Conservation (phyloP, 2,113 vertebrate species). For the Phylloscopus trochilus region DNA sequence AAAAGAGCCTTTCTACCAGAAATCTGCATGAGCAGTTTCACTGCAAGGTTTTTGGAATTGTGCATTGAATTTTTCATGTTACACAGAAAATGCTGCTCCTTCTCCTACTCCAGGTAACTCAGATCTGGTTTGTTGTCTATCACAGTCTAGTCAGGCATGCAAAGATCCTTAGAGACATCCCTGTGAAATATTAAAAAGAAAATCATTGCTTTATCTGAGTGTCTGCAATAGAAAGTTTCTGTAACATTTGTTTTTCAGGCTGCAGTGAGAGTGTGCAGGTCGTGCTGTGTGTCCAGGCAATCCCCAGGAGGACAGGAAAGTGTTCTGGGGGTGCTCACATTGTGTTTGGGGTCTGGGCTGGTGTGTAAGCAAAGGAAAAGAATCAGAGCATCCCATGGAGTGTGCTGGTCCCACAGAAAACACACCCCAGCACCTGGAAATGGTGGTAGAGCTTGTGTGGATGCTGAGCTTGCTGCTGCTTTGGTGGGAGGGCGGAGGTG, state of each 20-base stretch:
- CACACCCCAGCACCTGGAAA: accelerated
- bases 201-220: neutral
- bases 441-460: accelerated
- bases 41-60: neutral
- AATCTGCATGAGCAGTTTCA: neutral
- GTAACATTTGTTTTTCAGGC: neutral
- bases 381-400: neutral
- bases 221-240: neutral
- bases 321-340: accelerated
- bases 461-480: neutral
- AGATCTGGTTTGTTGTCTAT: accelerated
- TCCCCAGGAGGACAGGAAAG: neutral
- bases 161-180: neutral
- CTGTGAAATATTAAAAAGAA: neutral
- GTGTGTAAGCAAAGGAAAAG: neutral
- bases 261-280: neutral
- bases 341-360: neutral
- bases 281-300: neutral
- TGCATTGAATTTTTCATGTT: neutral
- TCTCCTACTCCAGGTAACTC: neutral
- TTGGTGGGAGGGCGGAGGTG: neutral
- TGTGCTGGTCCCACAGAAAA: neutral
- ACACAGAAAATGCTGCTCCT: neutral
- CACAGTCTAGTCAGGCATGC: accelerated
- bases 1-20: neutral